Conservation (phyloP, 2,113 vertebrate genomes). For the Drymodes brunneopygia region DNA sequence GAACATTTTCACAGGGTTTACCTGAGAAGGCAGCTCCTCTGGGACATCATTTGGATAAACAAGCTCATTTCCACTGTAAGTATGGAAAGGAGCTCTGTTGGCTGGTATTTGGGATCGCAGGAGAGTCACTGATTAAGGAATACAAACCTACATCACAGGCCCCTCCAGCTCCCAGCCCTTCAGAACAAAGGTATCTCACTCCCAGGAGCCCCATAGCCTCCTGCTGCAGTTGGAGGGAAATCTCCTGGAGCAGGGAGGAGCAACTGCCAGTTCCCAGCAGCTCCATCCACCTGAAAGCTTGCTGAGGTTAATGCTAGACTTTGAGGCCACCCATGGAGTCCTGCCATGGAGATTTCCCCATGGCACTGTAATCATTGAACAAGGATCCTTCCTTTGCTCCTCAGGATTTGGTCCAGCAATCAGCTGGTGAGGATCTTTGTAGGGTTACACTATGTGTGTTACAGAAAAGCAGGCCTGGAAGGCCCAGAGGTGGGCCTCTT, state of each 20-base stretch:
- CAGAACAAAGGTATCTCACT: background rate
- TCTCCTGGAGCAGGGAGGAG: background rate
- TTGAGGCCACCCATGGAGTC: background rate
- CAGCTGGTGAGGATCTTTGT: background rate
- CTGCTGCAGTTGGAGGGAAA: background rate
- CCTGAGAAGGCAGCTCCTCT: background rate
- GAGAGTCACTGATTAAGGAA: background rate
- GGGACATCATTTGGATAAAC: background rate
- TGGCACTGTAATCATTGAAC: fast-evolving
- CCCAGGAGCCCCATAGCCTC: background rate
- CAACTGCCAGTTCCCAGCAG: background rate
- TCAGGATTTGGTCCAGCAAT: background rate
- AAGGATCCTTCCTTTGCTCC: background rate
- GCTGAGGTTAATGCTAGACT: background rate
- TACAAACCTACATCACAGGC: background rate
- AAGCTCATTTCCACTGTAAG: background rate
- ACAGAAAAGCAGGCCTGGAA: too few species aligned
- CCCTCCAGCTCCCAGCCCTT: background rate
- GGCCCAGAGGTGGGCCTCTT: too few species aligned
- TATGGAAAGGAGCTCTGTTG: background rate
- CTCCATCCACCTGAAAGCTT: background rate
- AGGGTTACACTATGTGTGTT: too few species aligned
- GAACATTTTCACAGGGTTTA: background rate
- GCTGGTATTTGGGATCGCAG: background rate
- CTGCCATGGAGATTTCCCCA: background rate